phyloP scores from a whole-genome alignment of 2,888 invertebrate species.

The Chironomus tentans region DNA sequence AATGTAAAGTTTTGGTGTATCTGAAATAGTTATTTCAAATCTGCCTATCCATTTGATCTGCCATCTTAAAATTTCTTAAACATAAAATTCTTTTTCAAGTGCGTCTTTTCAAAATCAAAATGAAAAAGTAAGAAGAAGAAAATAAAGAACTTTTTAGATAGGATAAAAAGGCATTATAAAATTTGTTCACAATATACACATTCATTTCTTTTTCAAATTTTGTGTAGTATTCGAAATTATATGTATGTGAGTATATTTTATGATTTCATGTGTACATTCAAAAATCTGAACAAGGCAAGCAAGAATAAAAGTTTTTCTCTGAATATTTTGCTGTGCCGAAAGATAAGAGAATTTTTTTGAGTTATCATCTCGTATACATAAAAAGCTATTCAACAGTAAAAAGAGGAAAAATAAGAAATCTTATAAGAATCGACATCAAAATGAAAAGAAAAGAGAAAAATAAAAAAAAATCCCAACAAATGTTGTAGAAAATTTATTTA shows the following conservation, averaged over 20 bases:
- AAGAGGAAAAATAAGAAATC: too few relatives aligned
- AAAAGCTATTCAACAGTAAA: background rate
- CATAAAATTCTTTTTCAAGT: background rate
- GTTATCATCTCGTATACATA: background rate
- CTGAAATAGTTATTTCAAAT: too few relatives aligned
- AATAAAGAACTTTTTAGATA: too few relatives aligned
- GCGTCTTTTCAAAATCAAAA: background rate
- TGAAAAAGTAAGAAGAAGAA: background rate
- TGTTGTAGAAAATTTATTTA: conserved; percentile 21
- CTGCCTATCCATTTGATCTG: too few relatives aligned
- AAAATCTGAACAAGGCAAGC: background rate
- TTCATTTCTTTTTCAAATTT: background rate
- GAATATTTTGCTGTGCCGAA: background rate
- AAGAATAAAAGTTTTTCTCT: background rate
- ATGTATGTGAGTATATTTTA: background rate
- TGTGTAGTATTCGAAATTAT: background rate
- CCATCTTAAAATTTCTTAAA: background rate
- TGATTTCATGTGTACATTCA: background rate
- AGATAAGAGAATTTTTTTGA: background rate
- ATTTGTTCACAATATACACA: background rate
- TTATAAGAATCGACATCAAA: background rate
- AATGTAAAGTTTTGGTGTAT: too few relatives aligned
- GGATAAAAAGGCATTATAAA: background rate
- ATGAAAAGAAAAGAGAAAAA: background rate
- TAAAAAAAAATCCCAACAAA: background rate